A percentile compares a stretch with the other conserved stretches of the same genome.
Evolutionary conservation across 2,797 vertebrate species (phyloP).

Genomic region (Chelidonichthys spinosus): DNA sequence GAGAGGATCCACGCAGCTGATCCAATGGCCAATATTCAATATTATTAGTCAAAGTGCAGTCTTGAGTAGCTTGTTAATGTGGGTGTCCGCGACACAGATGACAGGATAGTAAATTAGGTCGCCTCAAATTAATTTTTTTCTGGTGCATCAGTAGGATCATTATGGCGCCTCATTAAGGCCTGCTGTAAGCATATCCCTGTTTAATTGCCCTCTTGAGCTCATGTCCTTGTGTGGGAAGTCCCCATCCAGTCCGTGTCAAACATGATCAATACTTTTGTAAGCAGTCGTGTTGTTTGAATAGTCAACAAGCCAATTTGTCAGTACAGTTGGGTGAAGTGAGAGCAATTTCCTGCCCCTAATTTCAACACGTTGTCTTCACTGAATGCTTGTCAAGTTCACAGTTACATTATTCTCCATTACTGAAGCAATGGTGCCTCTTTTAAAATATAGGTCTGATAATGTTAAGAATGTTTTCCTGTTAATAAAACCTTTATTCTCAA

Average conservation of each 20-base stretch:
- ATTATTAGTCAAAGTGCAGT: background rate
- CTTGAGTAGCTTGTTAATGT: background rate
- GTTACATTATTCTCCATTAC: too few species aligned
- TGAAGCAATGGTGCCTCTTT: too few species aligned
- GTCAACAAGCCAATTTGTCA: slow-evolving; percentile 1
- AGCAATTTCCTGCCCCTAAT: background rate
- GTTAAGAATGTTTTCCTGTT: too few species aligned
- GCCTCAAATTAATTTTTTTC: background rate
- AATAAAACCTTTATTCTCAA: too few species aligned
- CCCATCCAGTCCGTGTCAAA: background rate
- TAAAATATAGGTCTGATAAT: too few species aligned
- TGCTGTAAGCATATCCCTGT: background rate
- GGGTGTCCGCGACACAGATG: background rate
- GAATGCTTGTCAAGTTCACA: background rate
- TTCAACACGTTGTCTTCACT: background rate
- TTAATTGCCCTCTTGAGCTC: slow-evolving; percentile 2
- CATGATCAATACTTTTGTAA: background rate
- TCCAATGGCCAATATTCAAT: background rate
- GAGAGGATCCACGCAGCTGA: background rate
- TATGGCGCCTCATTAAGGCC: background rate
- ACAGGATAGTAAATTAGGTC: background rate
- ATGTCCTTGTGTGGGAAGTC: background rate
- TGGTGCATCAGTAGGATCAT: background rate
- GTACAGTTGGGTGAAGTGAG: background rate
- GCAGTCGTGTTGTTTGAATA: background rate